Conservation (phyloP, 2,113 vertebrate species). For the Steatornis caripensis region DNA sequence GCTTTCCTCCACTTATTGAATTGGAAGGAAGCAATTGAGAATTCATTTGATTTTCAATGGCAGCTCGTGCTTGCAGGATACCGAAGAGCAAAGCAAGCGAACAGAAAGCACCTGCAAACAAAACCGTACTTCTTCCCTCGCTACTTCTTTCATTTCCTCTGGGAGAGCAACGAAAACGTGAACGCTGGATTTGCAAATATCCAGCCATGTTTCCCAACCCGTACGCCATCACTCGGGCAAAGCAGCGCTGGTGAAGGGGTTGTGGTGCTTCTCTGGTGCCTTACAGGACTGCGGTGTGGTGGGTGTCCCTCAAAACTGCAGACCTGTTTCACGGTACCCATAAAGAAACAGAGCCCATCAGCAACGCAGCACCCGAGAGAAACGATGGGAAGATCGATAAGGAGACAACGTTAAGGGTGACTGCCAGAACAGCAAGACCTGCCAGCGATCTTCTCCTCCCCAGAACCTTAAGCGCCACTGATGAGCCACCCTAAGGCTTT, state of each 20-base stretch:
- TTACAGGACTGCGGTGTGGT: accelerated
- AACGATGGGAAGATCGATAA: background rate
- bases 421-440: background rate
- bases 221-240: background rate
- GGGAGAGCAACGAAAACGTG: accelerated
- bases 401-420: background rate
- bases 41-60: constrained; percentile 62
- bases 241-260: background rate
- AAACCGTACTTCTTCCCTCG: background rate
- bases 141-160: background rate
- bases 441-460: accelerated
- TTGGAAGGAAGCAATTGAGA: constrained; percentile 61
- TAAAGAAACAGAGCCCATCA: background rate
- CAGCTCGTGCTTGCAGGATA: constrained; percentile 17
- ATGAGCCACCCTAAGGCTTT: background rate
- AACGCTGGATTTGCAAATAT: accelerated
- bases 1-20: constrained; percentile 54
- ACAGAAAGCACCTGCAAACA: background rate
- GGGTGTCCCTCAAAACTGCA: background rate
- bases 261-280: background rate
- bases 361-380: accelerated
- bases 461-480: background rate
- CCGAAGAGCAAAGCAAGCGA: background rate
- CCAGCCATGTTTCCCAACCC: background rate
- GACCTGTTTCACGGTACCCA: accelerated